Evolutionary conservation across 2,113 vertebrate species (phyloP).

Genomic region (Heptranchias perlo): DNA sequence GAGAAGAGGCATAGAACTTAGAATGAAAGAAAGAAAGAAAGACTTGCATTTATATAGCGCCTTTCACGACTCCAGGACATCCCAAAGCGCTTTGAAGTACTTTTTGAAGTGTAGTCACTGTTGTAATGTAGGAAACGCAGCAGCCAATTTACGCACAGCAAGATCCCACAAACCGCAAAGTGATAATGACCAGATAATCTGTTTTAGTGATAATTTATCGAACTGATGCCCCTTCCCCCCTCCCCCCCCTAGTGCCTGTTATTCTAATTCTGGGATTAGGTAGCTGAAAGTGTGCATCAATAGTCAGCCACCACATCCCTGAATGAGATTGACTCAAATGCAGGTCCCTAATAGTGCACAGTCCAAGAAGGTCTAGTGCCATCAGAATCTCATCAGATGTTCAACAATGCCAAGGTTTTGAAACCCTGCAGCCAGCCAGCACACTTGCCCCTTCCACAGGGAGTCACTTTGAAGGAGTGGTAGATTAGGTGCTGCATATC

Average conservation of each 20-base stretch:
- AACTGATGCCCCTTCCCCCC: neutral
- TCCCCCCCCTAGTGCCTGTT: neutral
- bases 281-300: neutral
- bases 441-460: neutral
- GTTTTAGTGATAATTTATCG: neutral
- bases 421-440: neutral
- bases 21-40: no score
- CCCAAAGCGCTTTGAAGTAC: neutral
- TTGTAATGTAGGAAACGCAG: neutral
- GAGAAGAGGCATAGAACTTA: neutral
- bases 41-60: no score
- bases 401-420: neutral
- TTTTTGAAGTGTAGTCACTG: neutral
- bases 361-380: neutral
- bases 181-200: neutral
- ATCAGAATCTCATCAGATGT: neutral
- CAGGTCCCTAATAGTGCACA: neutral
- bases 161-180: neutral
- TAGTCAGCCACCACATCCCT: neutral
- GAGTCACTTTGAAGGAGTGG: neutral
- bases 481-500: neutral
- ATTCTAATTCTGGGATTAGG: neutral
- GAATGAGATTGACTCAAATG: neutral
- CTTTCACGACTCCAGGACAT: no score
- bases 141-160: neutral